Evolutionary conservation across 2,113 vertebrate species (phyloP).

Genomic region (Mohoua ochrocephala): DNA sequence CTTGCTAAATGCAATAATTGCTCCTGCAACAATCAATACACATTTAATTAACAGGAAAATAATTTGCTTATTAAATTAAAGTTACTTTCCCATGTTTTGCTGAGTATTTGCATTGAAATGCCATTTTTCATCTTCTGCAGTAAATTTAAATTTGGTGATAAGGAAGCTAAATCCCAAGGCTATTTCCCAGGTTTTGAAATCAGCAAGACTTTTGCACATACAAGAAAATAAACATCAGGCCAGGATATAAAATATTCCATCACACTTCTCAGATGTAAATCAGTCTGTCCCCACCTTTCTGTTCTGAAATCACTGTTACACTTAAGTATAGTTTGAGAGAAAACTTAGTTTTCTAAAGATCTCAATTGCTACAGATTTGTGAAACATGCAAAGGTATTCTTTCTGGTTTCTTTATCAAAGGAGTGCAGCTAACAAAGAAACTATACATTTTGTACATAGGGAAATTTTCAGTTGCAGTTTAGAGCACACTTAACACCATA

Average conservation of each 20-base stretch:
- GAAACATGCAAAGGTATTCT: not conserved
- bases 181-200: not conserved
- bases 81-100: constrained; percentile 42
- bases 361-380: not conserved
- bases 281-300: accelerated
- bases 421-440: not conserved
- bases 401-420: not conserved
- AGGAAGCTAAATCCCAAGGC: not conserved
- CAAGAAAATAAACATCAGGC: not conserved
- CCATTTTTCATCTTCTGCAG: constrained; percentile 6
- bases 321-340: not conserved
- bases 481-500: not conserved
- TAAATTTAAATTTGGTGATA: constrained; percentile 14
- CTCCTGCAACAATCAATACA: constrained; percentile 64
- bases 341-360: not conserved
- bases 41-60: constrained; percentile 71
- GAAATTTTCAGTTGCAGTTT: not conserved
- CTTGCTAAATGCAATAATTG: constrained; percentile 63
- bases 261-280: not conserved
- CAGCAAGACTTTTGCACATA: not conserved
- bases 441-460: not conserved
- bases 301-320: not conserved
- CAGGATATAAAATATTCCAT: not conserved
- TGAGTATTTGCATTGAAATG: constrained; percentile 15
- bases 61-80: constrained; percentile 68